Conservation (phyloP, 2,113 vertebrate genomes). For the Tupaia tana region DNA sequence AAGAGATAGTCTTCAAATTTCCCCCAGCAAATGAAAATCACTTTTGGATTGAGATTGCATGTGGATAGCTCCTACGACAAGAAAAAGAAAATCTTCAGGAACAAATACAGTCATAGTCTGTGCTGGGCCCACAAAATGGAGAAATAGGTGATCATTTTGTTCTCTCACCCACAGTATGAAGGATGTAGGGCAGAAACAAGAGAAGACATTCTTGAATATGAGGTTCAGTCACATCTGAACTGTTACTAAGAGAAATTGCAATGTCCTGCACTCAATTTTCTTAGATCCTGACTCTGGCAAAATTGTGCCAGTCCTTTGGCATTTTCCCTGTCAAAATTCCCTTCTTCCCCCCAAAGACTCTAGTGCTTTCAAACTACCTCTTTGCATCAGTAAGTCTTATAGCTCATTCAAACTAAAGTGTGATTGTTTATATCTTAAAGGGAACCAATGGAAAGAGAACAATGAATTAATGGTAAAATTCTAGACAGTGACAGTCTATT, state of each 20-base stretch:
- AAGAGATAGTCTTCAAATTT: slow-evolving; percentile 78
- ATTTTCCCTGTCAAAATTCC: slow-evolving; percentile 40
- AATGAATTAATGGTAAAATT: slow-evolving; percentile 27
- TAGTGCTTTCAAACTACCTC: slow-evolving; percentile 30
- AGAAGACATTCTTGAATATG: slow-evolving; percentile 63
- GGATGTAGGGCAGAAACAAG: slow-evolving; percentile 59
- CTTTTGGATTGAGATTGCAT: slow-evolving; percentile 76
- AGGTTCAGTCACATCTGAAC: slow-evolving; percentile 61
- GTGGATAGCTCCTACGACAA: slow-evolving; percentile 58
- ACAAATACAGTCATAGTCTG: slow-evolving; percentile 60
- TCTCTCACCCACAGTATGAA: slow-evolving; percentile 55
- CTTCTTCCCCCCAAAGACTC: slow-evolving; percentile 1
- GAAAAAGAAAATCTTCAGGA: slow-evolving; percentile 72
- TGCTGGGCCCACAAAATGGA: slow-evolving; percentile 6
- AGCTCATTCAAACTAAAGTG: slow-evolving; percentile 66
- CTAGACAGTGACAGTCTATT: not conserved
- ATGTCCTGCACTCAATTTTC: slow-evolving; percentile 60
- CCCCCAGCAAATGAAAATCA: slow-evolving; percentile 77
- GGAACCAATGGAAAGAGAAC: not conserved
- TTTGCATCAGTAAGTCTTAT: slow-evolving; percentile 40
- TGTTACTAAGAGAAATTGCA: slow-evolving; percentile 62
- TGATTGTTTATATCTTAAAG: slow-evolving; percentile 68
- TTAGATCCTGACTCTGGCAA: slow-evolving; percentile 52
- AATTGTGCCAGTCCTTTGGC: slow-evolving; percentile 39
- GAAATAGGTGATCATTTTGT: slow-evolving; percentile 61